Conservation (phyloP, 2,113 vertebrate species). For the Tamias sibiricus region DNA sequence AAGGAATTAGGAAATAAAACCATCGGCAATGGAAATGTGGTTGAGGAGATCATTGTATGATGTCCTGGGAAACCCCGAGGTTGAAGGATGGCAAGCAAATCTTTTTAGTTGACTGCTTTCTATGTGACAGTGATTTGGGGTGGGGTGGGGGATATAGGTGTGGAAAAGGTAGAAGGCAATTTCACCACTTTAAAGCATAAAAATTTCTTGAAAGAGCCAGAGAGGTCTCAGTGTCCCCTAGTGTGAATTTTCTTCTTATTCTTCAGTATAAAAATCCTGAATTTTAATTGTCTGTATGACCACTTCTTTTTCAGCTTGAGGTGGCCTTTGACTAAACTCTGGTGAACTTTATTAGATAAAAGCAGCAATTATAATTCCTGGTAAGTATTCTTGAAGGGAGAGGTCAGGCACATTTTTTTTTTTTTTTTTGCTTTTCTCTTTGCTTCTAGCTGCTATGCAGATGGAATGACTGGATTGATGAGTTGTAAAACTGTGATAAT, state of each 20-base stretch:
- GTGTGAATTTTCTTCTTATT: neutral
- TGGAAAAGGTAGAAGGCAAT: neutral
- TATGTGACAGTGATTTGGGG: neutral
- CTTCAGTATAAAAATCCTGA: neutral
- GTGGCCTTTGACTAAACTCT: neutral
- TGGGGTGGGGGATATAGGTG: neutral
- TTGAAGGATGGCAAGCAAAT: neutral
- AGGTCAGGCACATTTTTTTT: neutral
- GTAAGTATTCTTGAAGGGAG: neutral
- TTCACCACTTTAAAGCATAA: conserved; percentile 16
- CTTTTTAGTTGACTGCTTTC: conserved; percentile 12
- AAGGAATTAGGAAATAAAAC: conserved; percentile 47
- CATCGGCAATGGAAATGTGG: neutral
- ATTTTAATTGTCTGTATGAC: conserved; percentile 5
- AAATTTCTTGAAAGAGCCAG: neutral
- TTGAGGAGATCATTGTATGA: neutral
- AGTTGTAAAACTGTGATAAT: neutral
- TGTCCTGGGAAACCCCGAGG: neutral
- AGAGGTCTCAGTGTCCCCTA: neutral
- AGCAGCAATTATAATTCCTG: neutral
- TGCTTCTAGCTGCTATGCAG: neutral
- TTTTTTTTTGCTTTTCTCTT: neutral
- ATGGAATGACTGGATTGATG: neutral
- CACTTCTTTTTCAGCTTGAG: neutral
- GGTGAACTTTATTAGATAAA: conserved; percentile 21